These are phyloP conservation scores for Drosophila sucinea DNA, from an alignment of 1,140 invertebrate genomes.

Conservation along the genomic window DNA sequence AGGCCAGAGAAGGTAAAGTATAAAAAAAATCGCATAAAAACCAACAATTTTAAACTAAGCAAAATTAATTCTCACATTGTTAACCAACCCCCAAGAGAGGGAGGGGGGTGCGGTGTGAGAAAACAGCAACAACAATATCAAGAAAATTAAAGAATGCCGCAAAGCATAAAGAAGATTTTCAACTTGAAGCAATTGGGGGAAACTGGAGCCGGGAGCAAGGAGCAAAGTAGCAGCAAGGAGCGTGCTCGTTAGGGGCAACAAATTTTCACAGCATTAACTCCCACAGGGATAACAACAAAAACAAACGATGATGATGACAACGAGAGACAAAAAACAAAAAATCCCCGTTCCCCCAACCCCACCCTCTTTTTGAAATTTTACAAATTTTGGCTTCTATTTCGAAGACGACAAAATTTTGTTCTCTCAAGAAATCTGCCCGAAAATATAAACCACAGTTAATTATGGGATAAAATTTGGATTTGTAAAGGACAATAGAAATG, in stretches of 20 bases:
- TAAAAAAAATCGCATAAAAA: constrained; percentile 33
- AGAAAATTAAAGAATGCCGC: constrained; percentile 43
- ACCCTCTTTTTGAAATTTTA: neutral
- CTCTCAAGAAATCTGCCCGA: neutral
- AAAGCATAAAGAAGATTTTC: constrained; percentile 40
- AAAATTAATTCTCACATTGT: constrained; percentile 53
- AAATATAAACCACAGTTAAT: constrained; percentile 1
- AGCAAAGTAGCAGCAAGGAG: constrained; percentile 19
- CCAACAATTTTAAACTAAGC: constrained; percentile 42
- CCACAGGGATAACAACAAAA: constrained; percentile 44
- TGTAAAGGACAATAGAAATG: neutral
- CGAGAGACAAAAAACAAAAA: constrained; percentile 1
- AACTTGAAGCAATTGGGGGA: constrained; percentile 2
- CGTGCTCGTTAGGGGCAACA: constrained; percentile 37
- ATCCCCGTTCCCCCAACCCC: neutral
- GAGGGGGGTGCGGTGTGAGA: neutral
- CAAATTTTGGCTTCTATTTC: neutral
- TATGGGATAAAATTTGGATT: constrained; percentile 2
- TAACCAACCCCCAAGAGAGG: constrained; percentile 22
- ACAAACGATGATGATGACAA: constrained; percentile 24
- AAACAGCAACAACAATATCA: constrained; percentile 7
- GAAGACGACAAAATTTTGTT: neutral
- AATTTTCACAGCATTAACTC: constrained; percentile 25
- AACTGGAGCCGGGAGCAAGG: neutral
- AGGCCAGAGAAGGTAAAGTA: constrained; percentile 12